Base-by-base conservation (phyloP, 2,113 vertebrate species). In the Pygoscelis adeliae region DNA sequence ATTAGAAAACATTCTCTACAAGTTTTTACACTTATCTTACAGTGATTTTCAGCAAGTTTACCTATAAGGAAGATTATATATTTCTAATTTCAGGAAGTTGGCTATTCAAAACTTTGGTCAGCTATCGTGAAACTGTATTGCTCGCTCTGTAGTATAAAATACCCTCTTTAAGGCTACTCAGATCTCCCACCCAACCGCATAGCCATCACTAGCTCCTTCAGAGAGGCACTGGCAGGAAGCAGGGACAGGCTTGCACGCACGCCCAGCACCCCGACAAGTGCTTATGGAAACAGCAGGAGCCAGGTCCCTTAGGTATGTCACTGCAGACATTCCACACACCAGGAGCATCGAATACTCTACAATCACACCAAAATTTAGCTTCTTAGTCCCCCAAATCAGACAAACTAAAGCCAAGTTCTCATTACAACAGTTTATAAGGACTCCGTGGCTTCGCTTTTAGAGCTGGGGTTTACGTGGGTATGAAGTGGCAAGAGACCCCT, bases 1-100 rank as follows among this genome's bases (percentile, higher is more conserved):
- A 81, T 49, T 59, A 87, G 85, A 93, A 83, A 95, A 85, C 38
- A 86, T 18, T 87, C 83, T 97, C 95, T 95, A 94, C 88, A 95
- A 34, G 88, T 95, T 94, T 97, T 96, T 96, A 97, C 97, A 97
- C 85, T 81, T 97, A 97, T 95, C 87, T 97, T 96, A 97, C 96
- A 97, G 72, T 20, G 61, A 83, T 83, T 94, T 74, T 73, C 79
- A 90, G 84, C 89, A 84, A 20, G 58, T 55, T 91, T 26, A 58
- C 69, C 44, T 55, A 8, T 1, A 17, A 79, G 76, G 90, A 89
- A 56, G 59, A 23, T 5, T 3, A 20, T 4, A 3, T 18, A 15
- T 29, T 34, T 59, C 49, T 71, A 15, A 27, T 36, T 80, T 83
- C 62, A n/a, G 44, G 27, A 40, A 7, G 67, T 3, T 58, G 56